Evolutionary conservation across 2,797 vertebrate species (phyloP).

Genomic region (Macroramphosus scolopax): DNA sequence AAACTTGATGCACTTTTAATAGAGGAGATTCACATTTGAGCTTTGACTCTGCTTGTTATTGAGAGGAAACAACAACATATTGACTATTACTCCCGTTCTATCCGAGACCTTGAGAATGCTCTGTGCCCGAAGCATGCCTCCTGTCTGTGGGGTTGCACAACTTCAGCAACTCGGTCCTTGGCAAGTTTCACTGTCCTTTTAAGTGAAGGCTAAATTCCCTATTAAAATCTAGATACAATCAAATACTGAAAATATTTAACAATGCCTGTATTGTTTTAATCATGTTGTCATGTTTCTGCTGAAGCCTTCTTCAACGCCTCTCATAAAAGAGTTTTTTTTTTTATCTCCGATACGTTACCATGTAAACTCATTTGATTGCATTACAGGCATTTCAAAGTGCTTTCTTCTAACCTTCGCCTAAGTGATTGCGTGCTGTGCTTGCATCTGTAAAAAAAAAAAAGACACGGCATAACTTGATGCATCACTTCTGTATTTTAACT

Average conservation of each 20-base stretch:
- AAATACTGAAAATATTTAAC: conserved; percentile 44
- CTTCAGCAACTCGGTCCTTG: conserved; percentile 8
- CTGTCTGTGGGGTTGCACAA: conserved; percentile 35
- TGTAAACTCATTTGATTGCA: conserved; percentile 36
- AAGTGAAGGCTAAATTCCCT: conserved; percentile 45
- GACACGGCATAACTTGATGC: conserved; percentile 35
- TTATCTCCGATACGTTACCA: conserved; percentile 30
- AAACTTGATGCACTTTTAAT: conserved; percentile 52
- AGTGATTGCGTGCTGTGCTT: too few species aligned
- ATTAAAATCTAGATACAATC: conserved; percentile 45
- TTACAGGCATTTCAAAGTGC: conserved; percentile 43
- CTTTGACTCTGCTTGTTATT: conserved; percentile 30
- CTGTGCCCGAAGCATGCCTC: conserved; percentile 38
- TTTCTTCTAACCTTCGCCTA: conserved; percentile 35
- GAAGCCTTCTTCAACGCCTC: conserved; percentile 22
- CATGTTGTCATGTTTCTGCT: too few species aligned
- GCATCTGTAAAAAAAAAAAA: too few species aligned
- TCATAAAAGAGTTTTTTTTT: conserved; percentile 26
- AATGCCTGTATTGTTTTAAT: conserved; percentile 14
- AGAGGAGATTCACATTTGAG: conserved; percentile 34
- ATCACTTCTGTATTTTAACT: conserved; percentile 33
- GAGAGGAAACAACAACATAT: conserved; percentile 14
- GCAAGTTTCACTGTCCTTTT: conserved; percentile 33
- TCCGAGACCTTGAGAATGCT: conserved; percentile 31
- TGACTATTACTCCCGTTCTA: conserved; percentile 15